These are phyloP conservation scores for Xestia xanthographa DNA, from an alignment of 2,888 invertebrate genomes.

Conservation along the genomic window DNA sequence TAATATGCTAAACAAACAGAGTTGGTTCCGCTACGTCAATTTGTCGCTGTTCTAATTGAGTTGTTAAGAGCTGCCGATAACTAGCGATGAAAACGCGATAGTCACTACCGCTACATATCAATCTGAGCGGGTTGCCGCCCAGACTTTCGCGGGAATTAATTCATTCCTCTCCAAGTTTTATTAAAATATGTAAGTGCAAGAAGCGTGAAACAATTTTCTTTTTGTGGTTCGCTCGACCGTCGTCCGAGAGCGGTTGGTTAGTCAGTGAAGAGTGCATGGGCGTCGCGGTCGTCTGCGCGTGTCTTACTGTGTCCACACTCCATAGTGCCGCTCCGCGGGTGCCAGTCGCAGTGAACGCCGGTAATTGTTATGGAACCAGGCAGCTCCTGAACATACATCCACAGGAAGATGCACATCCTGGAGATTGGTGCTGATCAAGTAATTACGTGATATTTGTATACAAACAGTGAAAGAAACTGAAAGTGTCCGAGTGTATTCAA, in stretches of 20 bases:
- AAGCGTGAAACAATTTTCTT: slow-evolving; percentile 90
- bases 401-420: slow-evolving; percentile 87
- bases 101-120: slow-evolving; percentile 76
- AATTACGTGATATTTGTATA: slow-evolving; percentile 72
- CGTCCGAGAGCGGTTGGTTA: slow-evolving; percentile 79
- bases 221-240: slow-evolving; percentile 80
- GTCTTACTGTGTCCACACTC: slow-evolving; percentile 45
- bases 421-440: slow-evolving; percentile 89
- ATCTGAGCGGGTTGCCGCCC: slow-evolving; percentile 77
- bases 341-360: slow-evolving; percentile 62
- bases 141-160: slow-evolving; percentile 88
- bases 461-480: slow-evolving; percentile 72
- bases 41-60: slow-evolving; percentile 77
- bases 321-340: slow-evolving; percentile 63
- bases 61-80: slow-evolving; percentile 75
- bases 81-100: slow-evolving; percentile 87
- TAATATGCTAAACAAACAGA: slow-evolving; percentile 61
- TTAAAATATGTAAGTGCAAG: slow-evolving; percentile 88
- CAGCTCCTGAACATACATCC: slow-evolving; percentile 71
- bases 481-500: slow-evolving; percentile 67
- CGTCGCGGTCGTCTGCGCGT: slow-evolving; percentile 79
- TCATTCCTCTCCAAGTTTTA: slow-evolving; percentile 86
- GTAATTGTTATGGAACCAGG: slow-evolving; percentile 78
- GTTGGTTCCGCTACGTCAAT: slow-evolving; percentile 71
- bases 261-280: slow-evolving; percentile 81